These are phyloP conservation scores for Scolopax mira DNA, from an alignment of 2,113 vertebrate species.

Conservation along the genomic window DNA sequence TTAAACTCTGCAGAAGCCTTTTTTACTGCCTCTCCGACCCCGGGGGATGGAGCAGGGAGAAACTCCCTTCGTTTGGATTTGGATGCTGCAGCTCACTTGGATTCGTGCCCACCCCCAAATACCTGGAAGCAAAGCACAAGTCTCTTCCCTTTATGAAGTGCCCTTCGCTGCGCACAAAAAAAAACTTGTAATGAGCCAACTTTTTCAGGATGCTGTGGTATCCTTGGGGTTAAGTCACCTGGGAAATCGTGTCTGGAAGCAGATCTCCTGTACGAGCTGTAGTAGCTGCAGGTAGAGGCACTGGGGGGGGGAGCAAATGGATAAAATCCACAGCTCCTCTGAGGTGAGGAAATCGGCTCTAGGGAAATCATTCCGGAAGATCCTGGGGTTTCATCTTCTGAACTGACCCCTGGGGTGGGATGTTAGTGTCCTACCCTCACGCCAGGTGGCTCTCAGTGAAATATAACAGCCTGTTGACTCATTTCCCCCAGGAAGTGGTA, in stretches of 20 bases:
- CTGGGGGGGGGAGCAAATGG: not conserved
- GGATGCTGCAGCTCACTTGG: not conserved
- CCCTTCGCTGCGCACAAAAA: not conserved
- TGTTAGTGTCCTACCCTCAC: not conserved
- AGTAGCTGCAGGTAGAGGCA: not conserved
- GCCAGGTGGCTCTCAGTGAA: not conserved
- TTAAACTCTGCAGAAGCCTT: not conserved
- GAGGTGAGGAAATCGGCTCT: not conserved
- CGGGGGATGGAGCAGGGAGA: not conserved
- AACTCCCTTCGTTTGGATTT: not conserved
- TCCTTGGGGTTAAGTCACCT: not conserved
- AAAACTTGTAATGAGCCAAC: not conserved
- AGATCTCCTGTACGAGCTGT: not conserved
- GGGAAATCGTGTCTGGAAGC: not conserved
- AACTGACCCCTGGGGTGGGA: not conserved
- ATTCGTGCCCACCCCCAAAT: not conserved
- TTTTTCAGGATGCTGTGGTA: not conserved
- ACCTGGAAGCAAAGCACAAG: not conserved
- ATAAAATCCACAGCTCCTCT: not conserved
- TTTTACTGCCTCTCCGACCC: not conserved
- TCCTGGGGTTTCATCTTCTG: not conserved
- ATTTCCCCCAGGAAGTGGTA: conserved; percentile 11
- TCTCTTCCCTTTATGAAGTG: not conserved
- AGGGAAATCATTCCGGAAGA: not conserved
- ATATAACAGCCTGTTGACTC: not conserved